phyloP scores from a whole-genome alignment of 2,888 invertebrate genomes.

The Parnassius apollo region DNA sequence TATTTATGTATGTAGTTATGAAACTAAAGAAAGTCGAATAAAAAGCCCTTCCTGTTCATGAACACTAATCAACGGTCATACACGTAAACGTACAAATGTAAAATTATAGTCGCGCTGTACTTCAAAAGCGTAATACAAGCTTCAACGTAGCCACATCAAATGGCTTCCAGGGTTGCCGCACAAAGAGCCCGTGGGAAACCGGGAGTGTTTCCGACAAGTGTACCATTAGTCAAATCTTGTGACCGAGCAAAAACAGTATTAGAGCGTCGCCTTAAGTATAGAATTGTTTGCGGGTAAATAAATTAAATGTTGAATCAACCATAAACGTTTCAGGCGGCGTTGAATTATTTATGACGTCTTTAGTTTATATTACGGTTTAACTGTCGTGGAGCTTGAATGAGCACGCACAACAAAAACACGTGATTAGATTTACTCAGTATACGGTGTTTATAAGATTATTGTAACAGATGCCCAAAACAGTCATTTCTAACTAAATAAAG shows the following conservation, averaged over 20 bases:
- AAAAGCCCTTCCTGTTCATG: conserved; percentile 6
- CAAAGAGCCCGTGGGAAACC: conserved; percentile 55
- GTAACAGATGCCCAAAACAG: no score
- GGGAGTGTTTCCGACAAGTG: conserved; percentile 53
- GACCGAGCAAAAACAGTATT: conserved; percentile 57
- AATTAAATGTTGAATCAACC: conserved; percentile 36
- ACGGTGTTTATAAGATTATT: no score
- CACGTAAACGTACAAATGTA: conserved; percentile 19
- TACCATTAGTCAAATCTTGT: conserved; percentile 72
- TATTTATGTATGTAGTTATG: conserved; percentile 4
- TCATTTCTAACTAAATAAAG: no score
- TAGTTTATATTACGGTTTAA: conserved; percentile 27
- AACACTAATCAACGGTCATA: conserved; percentile 19
- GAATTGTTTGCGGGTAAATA: conserved; percentile 37
- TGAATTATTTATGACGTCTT: conserved; percentile 28
- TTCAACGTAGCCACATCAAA: conserved; percentile 37
- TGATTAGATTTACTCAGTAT: conserved; percentile 11
- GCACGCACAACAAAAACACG: conserved; percentile 11
- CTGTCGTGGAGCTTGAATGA: conserved; percentile 12
- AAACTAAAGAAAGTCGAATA: not conserved
- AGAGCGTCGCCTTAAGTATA: conserved; percentile 35
- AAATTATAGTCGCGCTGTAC: conserved; percentile 24
- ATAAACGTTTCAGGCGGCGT: conserved; percentile 25
- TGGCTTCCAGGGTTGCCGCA: conserved; percentile 36
- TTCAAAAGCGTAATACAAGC: conserved; percentile 24